Conservation (phyloP, 2,113 vertebrate species). For the Poeciliopsis occidentalis region DNA sequence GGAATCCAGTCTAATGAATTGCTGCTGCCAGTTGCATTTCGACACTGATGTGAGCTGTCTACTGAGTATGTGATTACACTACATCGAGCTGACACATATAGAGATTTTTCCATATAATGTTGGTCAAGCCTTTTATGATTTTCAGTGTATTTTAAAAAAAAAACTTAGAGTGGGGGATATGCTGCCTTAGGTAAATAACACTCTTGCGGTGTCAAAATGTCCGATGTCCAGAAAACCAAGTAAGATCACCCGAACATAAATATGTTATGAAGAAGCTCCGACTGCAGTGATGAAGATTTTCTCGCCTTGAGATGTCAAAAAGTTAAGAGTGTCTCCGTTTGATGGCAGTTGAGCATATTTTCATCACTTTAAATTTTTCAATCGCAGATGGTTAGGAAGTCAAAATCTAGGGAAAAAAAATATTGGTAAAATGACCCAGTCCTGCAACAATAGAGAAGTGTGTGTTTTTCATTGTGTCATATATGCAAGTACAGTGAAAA, state of each 20-base stretch:
- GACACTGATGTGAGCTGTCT: slow-evolving; percentile 12
- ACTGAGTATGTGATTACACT: slow-evolving; percentile 17
- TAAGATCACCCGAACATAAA: not conserved
- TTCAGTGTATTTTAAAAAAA: slow-evolving; percentile 2
- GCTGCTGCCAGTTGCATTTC: slow-evolving; percentile 27
- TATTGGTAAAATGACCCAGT: not conserved
- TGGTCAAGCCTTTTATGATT: not conserved
- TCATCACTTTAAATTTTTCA: no score
- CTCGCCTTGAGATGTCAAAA: no score
- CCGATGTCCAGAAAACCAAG: not conserved
- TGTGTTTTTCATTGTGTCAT: not conserved
- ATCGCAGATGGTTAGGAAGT: no score
- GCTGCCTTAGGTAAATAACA: not conserved
- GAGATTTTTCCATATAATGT: not conserved
- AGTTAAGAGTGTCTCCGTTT: not conserved
- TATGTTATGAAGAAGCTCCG: not conserved
- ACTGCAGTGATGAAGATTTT: not conserved
- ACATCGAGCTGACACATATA: not conserved
- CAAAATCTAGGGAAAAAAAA: not conserved
- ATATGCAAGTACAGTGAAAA: not conserved
- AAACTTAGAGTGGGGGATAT: not conserved
- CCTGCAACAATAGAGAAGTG: not conserved
- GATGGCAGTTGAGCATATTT: not conserved
- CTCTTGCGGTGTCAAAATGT: not conserved
- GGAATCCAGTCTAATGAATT: slow-evolving; percentile 38